Percentiles rank a stretch among this genome's conserved stretches.
Evolutionary conservation across 2,888 invertebrate species (phyloP).

Genomic region (Chymomyza caudatula): DNA sequence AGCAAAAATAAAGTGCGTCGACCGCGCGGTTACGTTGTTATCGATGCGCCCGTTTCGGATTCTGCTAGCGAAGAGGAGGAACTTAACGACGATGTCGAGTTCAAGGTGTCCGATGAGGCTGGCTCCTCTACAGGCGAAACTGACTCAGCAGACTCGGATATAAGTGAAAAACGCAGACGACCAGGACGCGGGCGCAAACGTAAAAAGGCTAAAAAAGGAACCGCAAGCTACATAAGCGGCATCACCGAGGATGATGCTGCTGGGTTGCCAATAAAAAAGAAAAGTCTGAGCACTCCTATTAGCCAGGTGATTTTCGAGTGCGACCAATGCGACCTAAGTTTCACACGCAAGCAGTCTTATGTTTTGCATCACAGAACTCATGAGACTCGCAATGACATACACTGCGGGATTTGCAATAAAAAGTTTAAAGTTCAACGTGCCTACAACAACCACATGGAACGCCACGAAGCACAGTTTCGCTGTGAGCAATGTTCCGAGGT

Average conservation of each 20-base stretch:
- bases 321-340: slow-evolving; percentile 78
- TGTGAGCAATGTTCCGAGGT: slow-evolving; percentile 57
- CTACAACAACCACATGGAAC: slow-evolving; percentile 77
- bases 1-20: slow-evolving; percentile 76
- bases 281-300: slow-evolving; percentile 24
- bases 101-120: slow-evolving; percentile 75
- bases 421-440: slow-evolving; percentile 78
- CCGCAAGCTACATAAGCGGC: slow-evolving; percentile 3
- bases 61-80: slow-evolving; percentile 72
- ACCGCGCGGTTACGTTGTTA: slow-evolving; percentile 75
- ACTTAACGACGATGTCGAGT: slow-evolving; percentile 75
- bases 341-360: slow-evolving; percentile 79
- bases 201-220: slow-evolving; percentile 42
- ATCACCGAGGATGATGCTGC: slow-evolving; percentile 45
- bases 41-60: slow-evolving; percentile 76
- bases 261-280: slow-evolving; percentile 36
- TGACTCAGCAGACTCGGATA: slow-evolving; percentile 72
- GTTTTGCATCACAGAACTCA: slow-evolving; percentile 79
- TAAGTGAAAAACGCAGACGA: slow-evolving; percentile 58
- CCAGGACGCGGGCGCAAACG: slow-evolving; percentile 54
- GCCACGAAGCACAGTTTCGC: slow-evolving; percentile 73
- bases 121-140: slow-evolving; percentile 67
- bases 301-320: slow-evolving; percentile 55
- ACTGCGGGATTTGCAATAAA: slow-evolving; percentile 77
- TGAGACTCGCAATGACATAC: slow-evolving; percentile 73